These are phyloP conservation scores for Ferrisia virgata DNA, from an alignment of 2,888 invertebrate genomes.

Conservation along the genomic window DNA sequence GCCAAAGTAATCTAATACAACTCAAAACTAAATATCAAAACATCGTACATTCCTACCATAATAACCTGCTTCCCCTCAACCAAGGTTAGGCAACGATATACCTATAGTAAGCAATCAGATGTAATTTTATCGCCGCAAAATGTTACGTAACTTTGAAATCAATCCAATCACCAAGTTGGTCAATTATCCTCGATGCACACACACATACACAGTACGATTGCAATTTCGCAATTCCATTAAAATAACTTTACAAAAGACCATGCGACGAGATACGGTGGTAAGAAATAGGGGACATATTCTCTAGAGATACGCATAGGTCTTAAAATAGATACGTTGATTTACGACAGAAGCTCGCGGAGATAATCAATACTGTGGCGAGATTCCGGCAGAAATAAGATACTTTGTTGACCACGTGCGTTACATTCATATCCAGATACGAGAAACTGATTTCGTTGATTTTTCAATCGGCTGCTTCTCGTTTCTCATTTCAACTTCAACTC, in stretches of 20 bases:
- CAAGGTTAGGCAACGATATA: not conserved
- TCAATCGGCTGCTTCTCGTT: not conserved
- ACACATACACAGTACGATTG: not conserved
- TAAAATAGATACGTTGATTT: constrained; percentile 27
- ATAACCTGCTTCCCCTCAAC: not conserved
- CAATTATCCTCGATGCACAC: not conserved
- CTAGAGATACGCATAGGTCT: not conserved
- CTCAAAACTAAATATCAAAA: no score
- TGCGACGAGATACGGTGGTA: no score
- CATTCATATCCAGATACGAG: not conserved
- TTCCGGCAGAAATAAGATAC: not conserved
- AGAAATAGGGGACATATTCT: not conserved
- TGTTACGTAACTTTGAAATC: not conserved
- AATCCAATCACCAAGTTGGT: not conserved
- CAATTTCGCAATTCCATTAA: not conserved
- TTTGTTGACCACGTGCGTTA: not conserved
- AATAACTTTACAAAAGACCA: not conserved
- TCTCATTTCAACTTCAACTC: not conserved
- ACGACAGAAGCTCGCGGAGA: not conserved
- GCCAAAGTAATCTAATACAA: no score
- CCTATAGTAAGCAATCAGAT: no score
- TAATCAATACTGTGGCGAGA: not conserved
- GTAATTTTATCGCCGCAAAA: not conserved
- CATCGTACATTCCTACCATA: not conserved
- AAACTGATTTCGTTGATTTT: not conserved